Conservation (phyloP, 2,888 invertebrate genomes). For the Spilosoma lubricipeda region DNA sequence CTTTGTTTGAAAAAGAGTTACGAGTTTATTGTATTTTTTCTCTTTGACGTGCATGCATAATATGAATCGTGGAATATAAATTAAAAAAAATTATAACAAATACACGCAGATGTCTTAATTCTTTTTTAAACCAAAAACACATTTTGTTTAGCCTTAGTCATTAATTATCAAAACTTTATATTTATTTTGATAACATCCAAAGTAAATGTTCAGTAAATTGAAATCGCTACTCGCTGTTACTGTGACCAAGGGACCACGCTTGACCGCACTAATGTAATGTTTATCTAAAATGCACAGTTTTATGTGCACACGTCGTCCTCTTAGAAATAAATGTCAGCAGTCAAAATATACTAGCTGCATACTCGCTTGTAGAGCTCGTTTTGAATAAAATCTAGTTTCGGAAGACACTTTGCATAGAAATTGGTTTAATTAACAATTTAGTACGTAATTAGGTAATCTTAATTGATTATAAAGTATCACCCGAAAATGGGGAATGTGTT, state of each 20-base stretch:
- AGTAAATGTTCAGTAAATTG: no score
- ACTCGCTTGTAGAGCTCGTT: constrained; percentile 23
- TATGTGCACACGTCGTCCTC: constrained; percentile 57
- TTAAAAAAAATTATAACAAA: no score
- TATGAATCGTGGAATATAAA: no score
- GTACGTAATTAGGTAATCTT: constrained; percentile 38
- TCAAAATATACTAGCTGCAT: constrained; percentile 45
- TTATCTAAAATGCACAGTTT: constrained; percentile 70
- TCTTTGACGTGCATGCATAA: no score
- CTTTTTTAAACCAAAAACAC: no score
- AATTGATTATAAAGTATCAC: constrained; percentile 18
- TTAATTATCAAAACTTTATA: no score
- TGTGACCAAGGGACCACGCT: constrained; percentile 34
- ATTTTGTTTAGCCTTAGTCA: no score
- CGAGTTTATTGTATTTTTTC: no score
- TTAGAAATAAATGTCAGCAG: constrained; percentile 45
- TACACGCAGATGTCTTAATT: no score
- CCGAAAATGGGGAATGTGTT: constrained; percentile 13
- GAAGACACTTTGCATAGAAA: constrained; percentile 45
- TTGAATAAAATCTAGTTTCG: constrained; percentile 36
- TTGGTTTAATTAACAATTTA: constrained; percentile 36
- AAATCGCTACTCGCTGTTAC: constrained; percentile 32
- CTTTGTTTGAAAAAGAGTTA: no score
- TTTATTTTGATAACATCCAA: no score
- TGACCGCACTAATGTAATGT: constrained; percentile 54